Base-by-base conservation (phyloP, 2,888 invertebrate species). In the Xestia ashworthii region DNA sequence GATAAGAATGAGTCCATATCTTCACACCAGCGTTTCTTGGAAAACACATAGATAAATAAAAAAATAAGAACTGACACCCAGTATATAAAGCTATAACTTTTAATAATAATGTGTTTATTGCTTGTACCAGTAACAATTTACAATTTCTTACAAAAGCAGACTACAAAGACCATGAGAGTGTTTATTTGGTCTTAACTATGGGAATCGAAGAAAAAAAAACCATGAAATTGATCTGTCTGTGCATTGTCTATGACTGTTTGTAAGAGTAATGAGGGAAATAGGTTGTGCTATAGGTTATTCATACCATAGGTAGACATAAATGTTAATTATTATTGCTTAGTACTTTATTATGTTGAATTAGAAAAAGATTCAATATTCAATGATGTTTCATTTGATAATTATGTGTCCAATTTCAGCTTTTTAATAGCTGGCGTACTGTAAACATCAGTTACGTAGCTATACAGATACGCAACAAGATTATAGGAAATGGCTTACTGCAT, bases 191-290 rank as follows among this genome's bases (percentile, higher is more conserved):
- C 14, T 5, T 69, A 66, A 73, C 50, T 58, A 64, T 84, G 84
- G 64, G 84, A 84, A 84, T 25, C 22, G 53, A 60, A 74, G n/a
- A 74, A 83, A 67, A 48, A 76, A 66, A 83, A 66, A 60, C 32
- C n/a, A 68, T 69, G 73, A 74, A 75, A 84, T 75, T 55, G 71
- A 81, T 84, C 53, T 50, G 32, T 58, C 41, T 66, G 44, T 60
- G 48, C 46, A 72, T 75, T 81, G 66, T 76, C 65, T 80, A 60
- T 80, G 75, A n/a, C 58, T 82, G 64, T 65, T 65, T 58, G 66
- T 80, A 44, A 16, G 53, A 50, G 44, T 65, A 84, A 74, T 71
- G 74, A 80, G 55, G 58, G n/a, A 74, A 80, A 44, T 72, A 58
- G 55, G 38, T 71, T 70, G n/a, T 38, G 12, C 22, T 14, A 77